Base-by-base conservation (phyloP, 2,888 invertebrate genomes). In the Caenorhabditis zanzibari region DNA sequence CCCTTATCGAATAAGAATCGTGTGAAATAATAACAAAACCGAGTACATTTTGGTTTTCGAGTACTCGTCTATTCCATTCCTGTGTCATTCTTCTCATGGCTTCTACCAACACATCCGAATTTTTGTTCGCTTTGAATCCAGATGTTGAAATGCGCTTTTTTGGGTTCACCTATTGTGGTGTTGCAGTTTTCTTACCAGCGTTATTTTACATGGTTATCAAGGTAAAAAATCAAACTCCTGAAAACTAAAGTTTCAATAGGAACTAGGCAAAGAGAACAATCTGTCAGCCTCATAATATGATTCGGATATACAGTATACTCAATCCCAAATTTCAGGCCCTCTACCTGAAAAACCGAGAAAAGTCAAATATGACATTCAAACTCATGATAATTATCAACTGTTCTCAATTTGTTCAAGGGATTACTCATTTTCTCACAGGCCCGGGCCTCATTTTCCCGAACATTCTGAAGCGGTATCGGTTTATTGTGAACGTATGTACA, bases 341-440 rank as follows among this genome's bases (percentile, higher is more conserved):
- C 0, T 22, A 59, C 14, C n/a, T 19, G 16, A 69, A 59, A 47
- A 22, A 77, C 22, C 44, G 59, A 10, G 56, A 49, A 56, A 10
- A 47, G 16, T 32, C 72, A 22, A 72, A 66, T 28, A 72, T 72
- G 35, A 56, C 72, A 1, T 66, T 22, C 38, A 64, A 80, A 52
- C 12, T 80, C 7, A 66, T 80, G 56, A 64, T 63, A n/a, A 19
- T 80, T 3, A 73, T 81, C 22, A 56, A 81, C 14, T 58, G 38
- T 7, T 35, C 38, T 7, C 73, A 81, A 35, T n/a, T 68, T 3
- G 41, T 32, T n/a, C 80, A 81, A 52, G 10, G n/a, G 0, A 32
- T 68, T 12, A 26, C 61, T 2, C 80, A 81, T 24, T 68, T 81
- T 35, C 5, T 81, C 16, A 68, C 73, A 14, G 32, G 64, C 1